Evolutionary conservation across 2,888 invertebrate species (phyloP).

Genomic region (Xanthostigma xanthostigma): DNA sequence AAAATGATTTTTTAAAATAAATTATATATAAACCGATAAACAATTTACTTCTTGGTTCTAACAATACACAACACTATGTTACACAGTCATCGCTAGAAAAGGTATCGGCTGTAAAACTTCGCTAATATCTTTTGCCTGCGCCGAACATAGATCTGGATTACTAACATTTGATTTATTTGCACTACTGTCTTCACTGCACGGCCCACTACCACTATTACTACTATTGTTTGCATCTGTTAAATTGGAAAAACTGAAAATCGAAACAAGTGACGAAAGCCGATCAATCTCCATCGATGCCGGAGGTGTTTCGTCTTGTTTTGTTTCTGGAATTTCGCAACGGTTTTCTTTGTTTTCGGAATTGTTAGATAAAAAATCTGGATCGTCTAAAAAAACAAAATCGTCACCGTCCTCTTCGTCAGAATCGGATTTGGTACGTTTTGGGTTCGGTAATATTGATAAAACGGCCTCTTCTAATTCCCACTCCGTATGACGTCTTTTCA

Average conservation of each 20-base stretch:
- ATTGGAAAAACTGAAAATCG: conserved; percentile 35
- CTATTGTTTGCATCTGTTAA: conserved; percentile 3
- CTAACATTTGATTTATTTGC: conserved; percentile 20
- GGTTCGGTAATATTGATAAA: conserved; percentile 31
- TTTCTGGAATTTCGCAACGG: conserved; percentile 4
- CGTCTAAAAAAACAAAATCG: conserved; percentile 31
- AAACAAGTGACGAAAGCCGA: conserved; percentile 39
- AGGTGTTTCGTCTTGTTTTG: conserved; percentile 3
- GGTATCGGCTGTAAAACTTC: conserved; percentile 32
- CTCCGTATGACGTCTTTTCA: conserved; percentile 34
- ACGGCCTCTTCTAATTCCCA: conserved; percentile 40
- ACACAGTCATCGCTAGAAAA: conserved; percentile 38
- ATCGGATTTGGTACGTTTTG: conserved; percentile 27
- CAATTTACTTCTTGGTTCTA: too few relatives aligned
- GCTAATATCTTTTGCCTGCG: conserved; percentile 33
- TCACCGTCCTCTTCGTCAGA: conserved; percentile 18
- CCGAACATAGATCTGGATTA: conserved; percentile 36
- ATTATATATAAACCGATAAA: too few relatives aligned
- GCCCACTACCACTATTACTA: neutral
- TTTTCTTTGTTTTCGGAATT: conserved; percentile 16
- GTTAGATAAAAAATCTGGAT: conserved; percentile 27
- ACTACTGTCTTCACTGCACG: conserved; percentile 10
- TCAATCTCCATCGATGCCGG: conserved; percentile 38
- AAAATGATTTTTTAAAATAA: too few relatives aligned
- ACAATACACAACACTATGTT: conserved; percentile 15